phyloP scores from a whole-genome alignment of 2,888 invertebrate genomes.

The Buathra laborator region DNA sequence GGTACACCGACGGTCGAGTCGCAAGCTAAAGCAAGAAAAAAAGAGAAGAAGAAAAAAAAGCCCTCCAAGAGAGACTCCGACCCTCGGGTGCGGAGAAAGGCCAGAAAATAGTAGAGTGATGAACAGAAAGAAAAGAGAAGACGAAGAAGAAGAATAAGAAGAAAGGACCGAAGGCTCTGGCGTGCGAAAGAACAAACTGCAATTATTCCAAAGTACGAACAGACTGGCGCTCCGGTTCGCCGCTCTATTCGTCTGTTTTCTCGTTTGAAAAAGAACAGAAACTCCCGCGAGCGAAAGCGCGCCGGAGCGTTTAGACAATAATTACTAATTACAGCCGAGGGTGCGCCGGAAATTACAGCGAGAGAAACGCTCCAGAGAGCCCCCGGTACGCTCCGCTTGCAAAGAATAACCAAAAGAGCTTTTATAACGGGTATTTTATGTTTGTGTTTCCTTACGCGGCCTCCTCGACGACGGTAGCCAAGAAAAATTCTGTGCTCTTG shows the following conservation, averaged over 20 bases:
- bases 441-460: constrained; percentile 88
- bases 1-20: constrained; percentile 3
- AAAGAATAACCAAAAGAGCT: constrained; percentile 5
- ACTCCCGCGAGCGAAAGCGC: not conserved
- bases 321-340: constrained; percentile 43
- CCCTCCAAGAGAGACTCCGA: not conserved
- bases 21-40: constrained; percentile 17
- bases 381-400: not conserved
- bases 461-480: constrained; percentile 95
- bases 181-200: constrained; percentile 71
- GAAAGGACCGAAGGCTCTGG: constrained; percentile 57
- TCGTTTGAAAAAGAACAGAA: constrained; percentile 32
- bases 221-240: constrained; percentile 31
- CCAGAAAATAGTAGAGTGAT: constrained; percentile 26
- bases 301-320: constrained; percentile 6
- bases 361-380: not conserved
- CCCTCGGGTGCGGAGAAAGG: not conserved
- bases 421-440: too few species aligned
- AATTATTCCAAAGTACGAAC: constrained; percentile 69
- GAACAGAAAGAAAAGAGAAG: constrained; percentile 33
- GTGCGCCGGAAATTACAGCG: constrained; percentile 25
- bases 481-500: constrained; percentile 95
- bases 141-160: constrained; percentile 54
- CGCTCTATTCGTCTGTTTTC: constrained; percentile 7
- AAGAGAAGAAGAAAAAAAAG: constrained; percentile 18